phyloP scores from a whole-genome alignment of 2,888 invertebrate genomes.

The Temnothorax ravouxi region DNA sequence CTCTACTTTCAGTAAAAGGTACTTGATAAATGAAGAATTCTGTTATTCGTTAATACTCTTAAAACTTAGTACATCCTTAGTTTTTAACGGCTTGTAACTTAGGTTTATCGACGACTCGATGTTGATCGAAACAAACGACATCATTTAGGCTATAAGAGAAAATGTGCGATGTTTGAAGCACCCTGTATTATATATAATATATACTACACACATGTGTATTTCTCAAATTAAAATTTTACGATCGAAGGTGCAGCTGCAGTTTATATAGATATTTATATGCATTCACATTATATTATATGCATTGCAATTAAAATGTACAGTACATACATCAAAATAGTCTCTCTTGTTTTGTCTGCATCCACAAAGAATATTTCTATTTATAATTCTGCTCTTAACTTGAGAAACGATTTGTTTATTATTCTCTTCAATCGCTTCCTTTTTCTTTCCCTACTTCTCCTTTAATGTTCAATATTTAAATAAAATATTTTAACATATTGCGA shows the following conservation, averaged over 20 bases:
- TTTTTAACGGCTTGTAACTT: constrained; percentile 11
- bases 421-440: neutral
- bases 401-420: neutral
- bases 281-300: constrained; percentile 23
- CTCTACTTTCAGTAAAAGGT: constrained; percentile 19
- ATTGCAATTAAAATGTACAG: constrained; percentile 21
- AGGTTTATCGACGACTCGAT: constrained; percentile 7
- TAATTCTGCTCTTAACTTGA: neutral
- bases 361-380: constrained; percentile 1
- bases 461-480: neutral
- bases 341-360: neutral
- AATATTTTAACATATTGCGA: neutral
- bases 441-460: neutral
- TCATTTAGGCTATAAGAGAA: constrained; percentile 10
- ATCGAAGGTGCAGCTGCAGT: constrained; percentile 29
- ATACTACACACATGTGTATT: constrained; percentile 2
- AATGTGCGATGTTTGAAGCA: constrained; percentile 13
- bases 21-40: constrained; percentile 27
- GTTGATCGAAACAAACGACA: neutral
- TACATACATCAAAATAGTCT: neutral
- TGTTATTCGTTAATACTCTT: constrained; percentile 20
- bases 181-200: constrained; percentile 11
- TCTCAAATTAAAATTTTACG: constrained; percentile 22
- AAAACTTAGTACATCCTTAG: constrained; percentile 15
- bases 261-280: constrained; percentile 29